phyloP scores from a whole-genome alignment of 2,113 vertebrate species.

The Natator depressus region DNA sequence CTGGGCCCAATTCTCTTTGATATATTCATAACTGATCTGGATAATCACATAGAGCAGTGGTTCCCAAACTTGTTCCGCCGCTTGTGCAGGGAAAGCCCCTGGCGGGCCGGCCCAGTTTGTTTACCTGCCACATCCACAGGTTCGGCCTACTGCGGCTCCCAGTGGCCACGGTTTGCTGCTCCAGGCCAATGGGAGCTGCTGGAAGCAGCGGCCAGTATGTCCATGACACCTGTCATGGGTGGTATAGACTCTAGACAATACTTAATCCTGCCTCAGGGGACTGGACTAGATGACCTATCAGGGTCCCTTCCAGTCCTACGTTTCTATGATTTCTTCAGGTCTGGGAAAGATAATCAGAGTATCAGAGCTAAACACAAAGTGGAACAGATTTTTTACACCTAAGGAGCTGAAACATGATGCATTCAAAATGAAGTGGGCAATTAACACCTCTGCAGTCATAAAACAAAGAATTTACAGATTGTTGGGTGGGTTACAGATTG shows the following conservation, averaged over 20 bases:
- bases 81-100: too few species aligned
- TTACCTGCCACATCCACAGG: too few species aligned
- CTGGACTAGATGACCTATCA: neutral
- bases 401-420: neutral
- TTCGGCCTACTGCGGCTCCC: too few species aligned
- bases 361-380: neutral
- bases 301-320: neutral
- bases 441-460: neutral
- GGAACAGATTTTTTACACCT: neutral
- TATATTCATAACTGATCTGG: neutral
- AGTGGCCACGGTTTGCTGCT: too few species aligned
- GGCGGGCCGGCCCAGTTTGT: too few species aligned
- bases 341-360: neutral
- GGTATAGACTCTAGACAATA: neutral
- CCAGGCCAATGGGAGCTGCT: too few species aligned
- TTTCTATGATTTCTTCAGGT: neutral
- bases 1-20: neutral
- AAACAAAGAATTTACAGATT: neutral
- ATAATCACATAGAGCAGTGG: neutral
- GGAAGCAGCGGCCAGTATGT: too few species aligned
- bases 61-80: too few species aligned
- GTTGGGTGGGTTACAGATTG: neutral
- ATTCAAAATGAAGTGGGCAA: neutral
- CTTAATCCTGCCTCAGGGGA: neutral
- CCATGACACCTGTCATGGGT: too few species aligned